Percentiles rank a stretch among this genome's conserved stretches.
Evolutionary conservation across 2,797 vertebrate species (phyloP).

Genomic region (Paguma larvata): DNA sequence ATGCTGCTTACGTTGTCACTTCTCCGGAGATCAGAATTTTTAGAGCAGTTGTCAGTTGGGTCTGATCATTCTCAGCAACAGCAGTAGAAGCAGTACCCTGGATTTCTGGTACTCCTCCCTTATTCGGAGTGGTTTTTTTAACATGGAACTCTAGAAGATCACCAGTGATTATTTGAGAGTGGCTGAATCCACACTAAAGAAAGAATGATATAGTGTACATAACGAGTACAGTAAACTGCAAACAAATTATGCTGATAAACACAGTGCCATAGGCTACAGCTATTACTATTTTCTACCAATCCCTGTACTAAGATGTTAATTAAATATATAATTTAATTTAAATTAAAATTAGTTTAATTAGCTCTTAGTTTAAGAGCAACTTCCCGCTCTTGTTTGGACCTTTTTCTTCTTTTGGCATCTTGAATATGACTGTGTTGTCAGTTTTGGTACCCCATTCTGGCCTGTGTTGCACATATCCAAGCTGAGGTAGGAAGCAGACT

Average conservation of each 20-base stretch:
- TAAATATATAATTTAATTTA: too few relatives aligned
- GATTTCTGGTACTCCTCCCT: not conserved
- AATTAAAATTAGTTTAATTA: too few relatives aligned
- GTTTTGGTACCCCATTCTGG: not conserved
- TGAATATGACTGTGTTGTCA: not conserved
- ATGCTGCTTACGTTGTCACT: not conserved
- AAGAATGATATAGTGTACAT: not conserved
- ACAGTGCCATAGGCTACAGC: not conserved
- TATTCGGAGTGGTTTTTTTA: constrained; percentile 17
- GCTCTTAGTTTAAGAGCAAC: too few relatives aligned
- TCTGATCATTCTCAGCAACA: not conserved
- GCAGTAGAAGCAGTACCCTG: not conserved
- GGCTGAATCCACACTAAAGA: not conserved
- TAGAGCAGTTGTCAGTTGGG: not conserved
- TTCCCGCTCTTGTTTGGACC: not conserved
- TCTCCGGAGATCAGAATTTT: not conserved
- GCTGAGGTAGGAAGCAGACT: not conserved
- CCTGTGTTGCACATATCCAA: not conserved
- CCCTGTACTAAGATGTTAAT: not conserved
- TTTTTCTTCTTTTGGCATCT: not conserved
- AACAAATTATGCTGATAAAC: not conserved
- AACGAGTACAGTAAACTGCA: not conserved
- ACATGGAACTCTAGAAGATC: not conserved
- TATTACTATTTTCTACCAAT: not conserved
- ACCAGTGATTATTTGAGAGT: not conserved